Evolutionary conservation across 1,140 invertebrate species (phyloP).

Genomic region (Polypedilum vanderplanki): DNA sequence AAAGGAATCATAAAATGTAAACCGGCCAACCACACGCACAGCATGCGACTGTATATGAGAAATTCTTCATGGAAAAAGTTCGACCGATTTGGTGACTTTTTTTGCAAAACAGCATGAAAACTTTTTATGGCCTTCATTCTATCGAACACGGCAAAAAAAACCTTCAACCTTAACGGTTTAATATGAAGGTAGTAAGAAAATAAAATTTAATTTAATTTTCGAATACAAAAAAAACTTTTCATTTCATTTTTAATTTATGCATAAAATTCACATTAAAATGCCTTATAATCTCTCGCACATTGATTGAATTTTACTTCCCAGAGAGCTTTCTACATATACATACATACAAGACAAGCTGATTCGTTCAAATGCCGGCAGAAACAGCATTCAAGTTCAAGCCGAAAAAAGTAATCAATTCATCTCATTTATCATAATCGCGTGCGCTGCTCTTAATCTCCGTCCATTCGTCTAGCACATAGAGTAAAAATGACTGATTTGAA

Average conservation of each 20-base stretch:
- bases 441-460: background rate
- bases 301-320: background rate
- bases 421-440: slow-evolving; percentile 17
- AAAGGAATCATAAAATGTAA: no score
- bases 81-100: background rate
- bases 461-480: background rate
- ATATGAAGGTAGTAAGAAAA: no score
- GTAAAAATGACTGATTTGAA: background rate
- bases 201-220: no score
- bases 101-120: slow-evolving; percentile 2
- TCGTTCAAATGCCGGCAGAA: slow-evolving; percentile 9
- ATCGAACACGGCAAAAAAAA: no score
- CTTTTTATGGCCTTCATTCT: background rate
- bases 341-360: background rate
- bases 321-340: no score
- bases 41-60: background rate
- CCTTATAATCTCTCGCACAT: background rate
- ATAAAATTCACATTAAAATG: slow-evolving; percentile 19
- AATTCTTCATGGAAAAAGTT: background rate
- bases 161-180: no score
- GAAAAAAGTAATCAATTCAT: slow-evolving; percentile 4
- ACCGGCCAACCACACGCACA: background rate
- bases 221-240: background rate
- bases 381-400: slow-evolving; percentile 4
- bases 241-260: slow-evolving; percentile 8